Percentiles rank a stretch among this genome's conserved stretches.
phyloP scores from a whole-genome alignment of 2,113 vertebrate species.

The Sclerurus mexicanus region DNA sequence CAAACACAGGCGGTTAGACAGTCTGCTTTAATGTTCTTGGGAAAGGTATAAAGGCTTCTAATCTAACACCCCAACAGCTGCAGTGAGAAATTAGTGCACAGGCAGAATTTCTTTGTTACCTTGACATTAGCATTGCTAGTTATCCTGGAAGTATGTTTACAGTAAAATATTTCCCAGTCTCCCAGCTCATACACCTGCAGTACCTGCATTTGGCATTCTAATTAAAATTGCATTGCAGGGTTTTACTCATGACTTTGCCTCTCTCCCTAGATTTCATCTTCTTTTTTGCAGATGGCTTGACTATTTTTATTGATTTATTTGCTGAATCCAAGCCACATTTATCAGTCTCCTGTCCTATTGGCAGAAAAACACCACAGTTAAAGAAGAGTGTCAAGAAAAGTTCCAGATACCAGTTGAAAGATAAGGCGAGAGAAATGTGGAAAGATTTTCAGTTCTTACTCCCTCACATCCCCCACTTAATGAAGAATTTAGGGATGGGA shows the following conservation, averaged over 20 bases:
- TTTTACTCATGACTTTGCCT: conserved; percentile 2
- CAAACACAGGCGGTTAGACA: conserved; percentile 83
- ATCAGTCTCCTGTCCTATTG: conserved; percentile 17
- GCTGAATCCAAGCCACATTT: conserved; percentile 13
- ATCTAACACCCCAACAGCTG: conserved; percentile 85
- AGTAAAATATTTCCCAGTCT: conserved; percentile 33
- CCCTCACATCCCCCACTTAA: neutral
- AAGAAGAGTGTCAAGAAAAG: neutral
- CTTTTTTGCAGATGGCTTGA: neutral
- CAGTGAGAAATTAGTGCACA: conserved; percentile 64
- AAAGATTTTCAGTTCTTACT: conserved; percentile 21
- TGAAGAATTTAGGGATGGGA: neutral
- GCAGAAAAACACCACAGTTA: neutral
- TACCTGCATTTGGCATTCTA: conserved; percentile 23
- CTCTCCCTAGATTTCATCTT: neutral
- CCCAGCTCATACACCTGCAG: neutral
- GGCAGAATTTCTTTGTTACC: conserved; percentile 78
- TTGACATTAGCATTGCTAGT: conserved; percentile 60
- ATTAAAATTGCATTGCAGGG: conserved; percentile 28
- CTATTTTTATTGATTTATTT: conserved; percentile 32
- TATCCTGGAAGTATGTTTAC: conserved; percentile 58
- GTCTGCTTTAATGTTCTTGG: conserved; percentile 83
- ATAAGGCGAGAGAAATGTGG: neutral
- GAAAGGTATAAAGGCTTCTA: conserved; percentile 78
- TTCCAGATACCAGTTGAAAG: conserved; percentile 17